Evolutionary conservation across 2,797 vertebrate genomes (phyloP), one percentile per base, ranked within the genome.

Genomic region (Spheniscus humboldti): DNA sequence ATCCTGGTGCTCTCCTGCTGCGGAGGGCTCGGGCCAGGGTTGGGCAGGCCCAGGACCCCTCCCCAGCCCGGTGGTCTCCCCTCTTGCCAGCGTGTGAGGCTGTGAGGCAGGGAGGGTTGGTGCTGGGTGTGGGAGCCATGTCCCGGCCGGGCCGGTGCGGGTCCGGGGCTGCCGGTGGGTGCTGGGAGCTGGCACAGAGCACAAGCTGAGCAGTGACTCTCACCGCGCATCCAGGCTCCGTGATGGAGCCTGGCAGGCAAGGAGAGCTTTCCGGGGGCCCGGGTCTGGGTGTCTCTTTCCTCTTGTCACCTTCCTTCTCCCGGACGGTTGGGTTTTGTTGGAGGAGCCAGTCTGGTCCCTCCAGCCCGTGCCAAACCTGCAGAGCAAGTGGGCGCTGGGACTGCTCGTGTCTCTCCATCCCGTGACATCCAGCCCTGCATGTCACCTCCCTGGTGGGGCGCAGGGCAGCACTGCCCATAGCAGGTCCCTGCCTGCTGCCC

Each of bases 321-420:
- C 2, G 10, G 57, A 2, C 1, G 19, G 37, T 1, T 48, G 59
- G 57, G 41, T 81, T 87, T 37, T 53, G 45, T 43, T 43, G 81
- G 66, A 80, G 85, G 57, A 89, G 55, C 60, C 35, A 4, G 18
- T 41, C 80, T 39, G 84, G 33, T 69, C 74, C 33, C 50, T 89
- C 37, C 62, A 33, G 37, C 62, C 69, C 2, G 27, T 86, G 91
- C 91, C 89, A 87, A 85, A 92, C 81, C 95, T 56, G 89, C 91
- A 73, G 94, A 93, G 68, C 78, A 7, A 86, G 90, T 83, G 60
- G 95, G 94, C 2, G 5, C 90, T 33, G 88, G 75, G 94, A 83
- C 73, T 3, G 13, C 63, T 75, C 6, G 3, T 81, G 8, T 66
- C 45, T 73, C 68, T 79, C 66, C 83, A 48, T 84, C 73, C 93